A percentile compares a stretch with the other conserved stretches of the same genome.
Evolutionary conservation across 2,113 vertebrate genomes (phyloP).

Genomic region (Leucosticte australis): DNA sequence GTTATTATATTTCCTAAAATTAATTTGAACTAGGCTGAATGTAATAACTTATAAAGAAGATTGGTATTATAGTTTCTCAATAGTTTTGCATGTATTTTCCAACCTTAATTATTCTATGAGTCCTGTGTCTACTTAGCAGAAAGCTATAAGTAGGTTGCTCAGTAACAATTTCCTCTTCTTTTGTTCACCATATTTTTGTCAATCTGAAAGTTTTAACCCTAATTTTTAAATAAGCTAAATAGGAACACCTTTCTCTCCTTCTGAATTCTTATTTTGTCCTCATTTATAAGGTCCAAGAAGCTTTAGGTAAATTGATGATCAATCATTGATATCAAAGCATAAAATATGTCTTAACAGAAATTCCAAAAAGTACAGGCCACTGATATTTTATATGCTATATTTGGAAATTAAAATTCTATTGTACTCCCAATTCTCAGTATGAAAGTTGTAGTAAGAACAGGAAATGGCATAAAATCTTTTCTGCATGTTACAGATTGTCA

Average conservation of each 20-base stretch:
- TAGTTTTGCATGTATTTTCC: not conserved
- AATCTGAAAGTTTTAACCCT: not conserved
- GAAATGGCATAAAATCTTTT: not conserved
- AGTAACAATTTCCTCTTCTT: not conserved
- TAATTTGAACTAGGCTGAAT: not conserved
- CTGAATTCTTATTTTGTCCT: not conserved
- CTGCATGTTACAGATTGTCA: not conserved
- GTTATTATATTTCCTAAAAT: not conserved
- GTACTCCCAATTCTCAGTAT: not conserved
- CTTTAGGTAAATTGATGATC: not conserved
- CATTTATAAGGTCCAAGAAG: not conserved
- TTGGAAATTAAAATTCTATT: constrained; percentile 7
- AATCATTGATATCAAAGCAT: not conserved
- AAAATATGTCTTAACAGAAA: not conserved
- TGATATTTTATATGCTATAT: not conserved
- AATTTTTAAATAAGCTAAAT: not conserved
- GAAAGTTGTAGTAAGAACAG: not conserved
- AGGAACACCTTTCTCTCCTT: not conserved
- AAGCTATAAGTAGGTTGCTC: not conserved
- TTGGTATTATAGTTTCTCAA: not conserved
- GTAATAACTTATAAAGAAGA: not conserved
- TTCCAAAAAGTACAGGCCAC: not conserved
- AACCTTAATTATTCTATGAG: not conserved
- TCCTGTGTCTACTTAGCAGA: not conserved
- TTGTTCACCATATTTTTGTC: not conserved